Conservation (phyloP, 2,888 invertebrate species). For the Geophilus truncorum region DNA sequence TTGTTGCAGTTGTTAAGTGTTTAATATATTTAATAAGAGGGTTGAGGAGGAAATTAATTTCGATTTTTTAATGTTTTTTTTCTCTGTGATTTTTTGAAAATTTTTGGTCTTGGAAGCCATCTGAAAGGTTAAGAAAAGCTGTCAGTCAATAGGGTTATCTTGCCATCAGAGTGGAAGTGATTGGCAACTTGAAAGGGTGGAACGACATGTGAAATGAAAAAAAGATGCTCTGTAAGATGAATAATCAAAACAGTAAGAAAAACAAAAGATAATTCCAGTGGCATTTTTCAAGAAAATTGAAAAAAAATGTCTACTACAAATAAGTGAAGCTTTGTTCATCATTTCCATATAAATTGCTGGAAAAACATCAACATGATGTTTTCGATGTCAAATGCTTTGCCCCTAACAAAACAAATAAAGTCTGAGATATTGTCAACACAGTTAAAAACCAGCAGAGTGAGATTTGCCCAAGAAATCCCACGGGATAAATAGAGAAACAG, state of each 20-base stretch:
- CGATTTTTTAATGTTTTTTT: background rate
- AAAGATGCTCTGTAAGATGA: background rate
- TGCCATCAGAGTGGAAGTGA: background rate
- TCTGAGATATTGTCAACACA: background rate
- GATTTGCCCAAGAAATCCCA: slow-evolving; percentile 17
- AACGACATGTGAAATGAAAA: background rate
- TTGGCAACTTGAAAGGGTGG: background rate
- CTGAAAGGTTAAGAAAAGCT: background rate
- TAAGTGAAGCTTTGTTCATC: no score
- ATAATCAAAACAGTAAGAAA: background rate
- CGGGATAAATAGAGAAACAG: slow-evolving; percentile 14
- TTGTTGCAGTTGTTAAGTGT: background rate
- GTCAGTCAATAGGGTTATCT: background rate
- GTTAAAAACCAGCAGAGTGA: background rate
- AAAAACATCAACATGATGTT: no score
- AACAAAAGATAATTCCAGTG: background rate
- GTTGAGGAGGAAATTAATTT: slow-evolving; percentile 1
- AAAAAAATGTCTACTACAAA: no score
- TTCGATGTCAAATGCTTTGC: background rate
- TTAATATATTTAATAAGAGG: slow-evolving; percentile 7
- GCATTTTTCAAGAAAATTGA: background rate
- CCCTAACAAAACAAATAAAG: background rate
- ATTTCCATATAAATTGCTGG: no score
- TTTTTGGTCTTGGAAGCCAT: background rate
- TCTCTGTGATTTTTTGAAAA: background rate